phyloP scores from a whole-genome alignment of 2,888 invertebrate species.

The Hemithea aestivaria region DNA sequence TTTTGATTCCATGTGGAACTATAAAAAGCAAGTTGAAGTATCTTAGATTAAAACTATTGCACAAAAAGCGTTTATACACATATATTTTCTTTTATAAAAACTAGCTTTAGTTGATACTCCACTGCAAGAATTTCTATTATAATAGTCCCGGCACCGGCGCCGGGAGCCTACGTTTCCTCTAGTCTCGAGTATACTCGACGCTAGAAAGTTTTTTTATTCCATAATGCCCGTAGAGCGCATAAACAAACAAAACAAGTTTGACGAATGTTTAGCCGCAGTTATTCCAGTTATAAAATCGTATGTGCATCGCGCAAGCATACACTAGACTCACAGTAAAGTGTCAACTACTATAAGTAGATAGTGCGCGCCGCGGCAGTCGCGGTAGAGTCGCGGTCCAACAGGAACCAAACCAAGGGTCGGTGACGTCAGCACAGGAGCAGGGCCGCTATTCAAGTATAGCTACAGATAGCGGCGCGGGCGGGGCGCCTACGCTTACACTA shows the following conservation, averaged over 20 bases:
- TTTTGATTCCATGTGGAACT: slow-evolving; percentile 22
- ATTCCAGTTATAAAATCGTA: too few relatives aligned
- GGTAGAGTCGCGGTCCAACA: too few relatives aligned
- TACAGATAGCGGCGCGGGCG: slow-evolving; percentile 27
- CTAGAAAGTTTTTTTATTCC: too few relatives aligned
- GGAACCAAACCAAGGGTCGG: slow-evolving; percentile 19
- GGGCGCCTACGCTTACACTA: slow-evolving; percentile 57
- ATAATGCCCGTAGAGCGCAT: too few relatives aligned
- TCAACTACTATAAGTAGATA: slow-evolving; percentile 11
- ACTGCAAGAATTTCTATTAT: slow-evolving; percentile 6
- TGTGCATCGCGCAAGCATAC: too few relatives aligned
- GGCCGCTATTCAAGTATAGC: neutral
- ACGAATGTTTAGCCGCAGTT: too few relatives aligned
- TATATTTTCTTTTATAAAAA: slow-evolving; percentile 19
- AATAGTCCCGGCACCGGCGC: neutral
- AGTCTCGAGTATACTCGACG: neutral
- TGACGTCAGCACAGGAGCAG: neutral
- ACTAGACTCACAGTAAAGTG: slow-evolving; percentile 14
- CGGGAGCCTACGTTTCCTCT: neutral
- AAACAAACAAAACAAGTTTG: too few relatives aligned
- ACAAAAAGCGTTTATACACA: slow-evolving; percentile 22
- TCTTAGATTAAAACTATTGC: slow-evolving; percentile 21
- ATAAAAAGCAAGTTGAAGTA: slow-evolving; percentile 18
- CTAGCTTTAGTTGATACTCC: slow-evolving; percentile 20
- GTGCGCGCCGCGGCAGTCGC: too few relatives aligned